Evolutionary conservation across 2,888 invertebrate species (phyloP), one percentile per base, ranked within the genome.

Genomic region (Chymomyza amoena): DNA sequence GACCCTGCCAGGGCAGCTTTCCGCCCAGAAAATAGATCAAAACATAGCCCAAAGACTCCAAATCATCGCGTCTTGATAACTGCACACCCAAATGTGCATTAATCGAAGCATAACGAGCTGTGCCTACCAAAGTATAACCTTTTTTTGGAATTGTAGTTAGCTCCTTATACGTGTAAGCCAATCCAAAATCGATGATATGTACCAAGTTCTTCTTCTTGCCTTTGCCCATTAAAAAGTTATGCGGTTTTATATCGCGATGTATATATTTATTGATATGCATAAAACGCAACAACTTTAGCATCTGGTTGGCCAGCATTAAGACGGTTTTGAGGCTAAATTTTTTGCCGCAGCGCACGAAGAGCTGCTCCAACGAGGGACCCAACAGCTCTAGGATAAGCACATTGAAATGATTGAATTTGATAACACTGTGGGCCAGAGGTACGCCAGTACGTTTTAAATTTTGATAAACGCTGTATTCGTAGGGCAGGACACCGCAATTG

Each of bases 181-280:
- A 28, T 0, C 81, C 81, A n/a, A 81, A 71, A 57, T 81, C 84
- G 28, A 81, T 76, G 1, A 81, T 32, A 18, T 64, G 67, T 6
- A 81, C 15, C 0, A 6, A 16, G 10, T 64, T 9, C 1, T 0
- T 16, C 0, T 6, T 2, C 0, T 0, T 0, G 0, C n/a, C 25
- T 0, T 0, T 0, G 6, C 76, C 72, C 70, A 82, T 73, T 1
- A 62, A 60, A 28, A 81, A 81, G 59, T 81, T 81, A 0, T 75
- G 70, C 2, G 81, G 81, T 57, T 84, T 81, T 5, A 81, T 67
- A 57, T 81, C 84, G 9, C 81, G 63, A 59, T 81, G 81, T 1
- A 81, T 2, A 6, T 16, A 71, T 2, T 15, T 0, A 2, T 60
- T 62, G 4, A 0, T 1, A 28, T 81, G 81, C 25, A 81, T 6